A percentile compares a stretch with the other conserved stretches of the same genome.
These are phyloP conservation scores for Lithophane ornitopus DNA, from an alignment of 2,888 invertebrate species.

Conservation along the genomic window DNA sequence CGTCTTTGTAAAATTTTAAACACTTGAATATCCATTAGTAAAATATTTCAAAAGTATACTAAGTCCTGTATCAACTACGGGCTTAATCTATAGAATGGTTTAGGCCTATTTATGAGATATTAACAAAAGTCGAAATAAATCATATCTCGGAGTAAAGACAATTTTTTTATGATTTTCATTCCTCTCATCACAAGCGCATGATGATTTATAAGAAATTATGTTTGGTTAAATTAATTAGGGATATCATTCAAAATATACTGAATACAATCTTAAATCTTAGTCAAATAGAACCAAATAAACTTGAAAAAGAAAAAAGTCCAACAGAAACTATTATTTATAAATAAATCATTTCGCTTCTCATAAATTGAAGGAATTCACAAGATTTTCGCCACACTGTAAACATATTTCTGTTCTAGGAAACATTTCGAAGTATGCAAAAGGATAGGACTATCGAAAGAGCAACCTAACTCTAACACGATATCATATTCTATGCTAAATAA, in stretches of 20 bases:
- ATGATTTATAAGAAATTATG: neutral
- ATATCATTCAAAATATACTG: slow-evolving; percentile 48
- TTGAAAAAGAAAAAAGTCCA: neutral
- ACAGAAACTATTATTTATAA: neutral
- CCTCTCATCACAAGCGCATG: slow-evolving; percentile 29
- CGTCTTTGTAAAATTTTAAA: slow-evolving; percentile 77
- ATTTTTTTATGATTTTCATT: slow-evolving; percentile 33
- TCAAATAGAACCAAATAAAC: slow-evolving; percentile 6
- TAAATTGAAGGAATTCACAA: slow-evolving; percentile 15
- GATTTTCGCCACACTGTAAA: slow-evolving; percentile 29
- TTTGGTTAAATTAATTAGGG: slow-evolving; percentile 19
- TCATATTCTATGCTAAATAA: slow-evolving; percentile 76
- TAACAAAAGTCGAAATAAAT: slow-evolving; percentile 47
- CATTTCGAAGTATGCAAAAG: slow-evolving; percentile 59
- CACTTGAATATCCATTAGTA: slow-evolving; percentile 76
- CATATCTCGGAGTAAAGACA: slow-evolving; percentile 33
- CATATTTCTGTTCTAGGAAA: slow-evolving; percentile 55
- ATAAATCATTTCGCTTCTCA: slow-evolving; percentile 21
- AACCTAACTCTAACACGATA: slow-evolving; percentile 76
- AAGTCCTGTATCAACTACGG: slow-evolving; percentile 87
- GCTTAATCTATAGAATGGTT: slow-evolving; percentile 84
- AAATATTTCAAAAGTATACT: slow-evolving; percentile 83
- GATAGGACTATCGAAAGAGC: slow-evolving; percentile 70
- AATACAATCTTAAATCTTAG: slow-evolving; percentile 39
- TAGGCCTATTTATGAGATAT: slow-evolving; percentile 84